Percentiles rank a stretch among this genome's conserved stretches.
Evolutionary conservation across 2,113 vertebrate genomes (phyloP).

Genomic region (Hydropotes inermis): DNA sequence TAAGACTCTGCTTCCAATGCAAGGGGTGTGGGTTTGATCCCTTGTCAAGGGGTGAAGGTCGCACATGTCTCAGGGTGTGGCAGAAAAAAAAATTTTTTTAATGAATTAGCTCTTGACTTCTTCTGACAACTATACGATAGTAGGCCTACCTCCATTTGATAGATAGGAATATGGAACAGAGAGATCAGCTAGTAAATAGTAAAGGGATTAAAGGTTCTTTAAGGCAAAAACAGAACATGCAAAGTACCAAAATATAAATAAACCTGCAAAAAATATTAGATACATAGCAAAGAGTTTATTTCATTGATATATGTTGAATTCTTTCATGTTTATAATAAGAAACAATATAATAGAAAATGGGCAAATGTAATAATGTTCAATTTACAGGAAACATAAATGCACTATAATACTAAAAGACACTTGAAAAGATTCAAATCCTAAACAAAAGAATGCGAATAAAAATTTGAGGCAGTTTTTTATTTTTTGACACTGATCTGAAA

Average conservation of each 20-base stretch:
- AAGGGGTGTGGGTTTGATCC: background rate
- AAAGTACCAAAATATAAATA: background rate
- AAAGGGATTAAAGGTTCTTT: background rate
- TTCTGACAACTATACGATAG: background rate
- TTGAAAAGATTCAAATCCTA: background rate
- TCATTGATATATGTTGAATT: background rate
- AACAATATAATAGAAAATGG: background rate
- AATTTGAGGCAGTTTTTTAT: background rate
- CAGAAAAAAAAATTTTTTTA: background rate
- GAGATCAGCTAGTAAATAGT: background rate
- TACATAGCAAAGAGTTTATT: background rate
- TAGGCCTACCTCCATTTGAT: background rate
- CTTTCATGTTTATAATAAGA: background rate
- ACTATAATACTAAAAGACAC: background rate
- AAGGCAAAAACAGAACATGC: background rate
- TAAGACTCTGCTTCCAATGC: background rate
- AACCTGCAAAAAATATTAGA: background rate
- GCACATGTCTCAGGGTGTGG: background rate
- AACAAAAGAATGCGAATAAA: constrained; percentile 12
- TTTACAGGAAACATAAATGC: background rate
- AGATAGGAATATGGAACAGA: background rate
- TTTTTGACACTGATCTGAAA: background rate
- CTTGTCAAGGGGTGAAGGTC: background rate
- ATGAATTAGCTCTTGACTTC: background rate
- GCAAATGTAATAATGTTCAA: background rate